Evolutionary conservation across 2,797 vertebrate genomes (phyloP), one percentile per base, ranked within the genome.

Genomic region (Micromesistius poutassou): DNA sequence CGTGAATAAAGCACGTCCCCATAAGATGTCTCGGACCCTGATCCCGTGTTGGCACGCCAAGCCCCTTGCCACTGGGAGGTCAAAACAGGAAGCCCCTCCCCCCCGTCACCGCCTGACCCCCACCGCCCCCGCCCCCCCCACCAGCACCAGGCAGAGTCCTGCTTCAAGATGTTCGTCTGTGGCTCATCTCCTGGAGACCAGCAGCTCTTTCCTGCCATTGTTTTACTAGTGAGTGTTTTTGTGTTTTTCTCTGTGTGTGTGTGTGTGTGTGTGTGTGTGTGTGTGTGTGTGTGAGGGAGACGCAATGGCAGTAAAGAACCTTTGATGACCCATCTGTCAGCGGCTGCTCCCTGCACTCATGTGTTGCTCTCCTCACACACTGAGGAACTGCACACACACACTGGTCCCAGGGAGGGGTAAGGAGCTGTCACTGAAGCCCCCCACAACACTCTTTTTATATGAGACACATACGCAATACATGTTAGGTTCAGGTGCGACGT

Each of bases 171-270:
- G 91, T 93, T 91, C 91, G 83, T 91, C 88, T 90, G 90, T 82
- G 83, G 90, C 87, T 92, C 91, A 91, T 92, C 92, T 93, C 87
- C 90, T 90, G 87, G 88, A 91, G 89, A 89, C 90, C 76, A 33
- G 36, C 81, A 84, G 84, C 46, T 83, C 76, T 83, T 92, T 94
- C 93, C 92, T 93, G 83, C 78, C 86, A 93, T 94, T 94, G 93
- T 94, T 91, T 84, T 71, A 30, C 31, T 14, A 33, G 30, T 30
- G 68, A 2, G 2, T 68, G 25, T 68, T 28, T 68, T 28, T 68
- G n/a, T n/a, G n/a, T n/a, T n/a, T n/a, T n/a, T n/a, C 4, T 62
- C 5, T n/a, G 38, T 73, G 84, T 89, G 82, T 83, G n/a, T n/a
- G n/a, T n/a, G n/a, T n/a, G n/a, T n/a, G 30, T 68, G 5, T 35